Evolutionary conservation across 2,113 vertebrate species (phyloP), one percentile per base, ranked within the genome.

Genomic region (Oxygymnocypris stewartii): DNA sequence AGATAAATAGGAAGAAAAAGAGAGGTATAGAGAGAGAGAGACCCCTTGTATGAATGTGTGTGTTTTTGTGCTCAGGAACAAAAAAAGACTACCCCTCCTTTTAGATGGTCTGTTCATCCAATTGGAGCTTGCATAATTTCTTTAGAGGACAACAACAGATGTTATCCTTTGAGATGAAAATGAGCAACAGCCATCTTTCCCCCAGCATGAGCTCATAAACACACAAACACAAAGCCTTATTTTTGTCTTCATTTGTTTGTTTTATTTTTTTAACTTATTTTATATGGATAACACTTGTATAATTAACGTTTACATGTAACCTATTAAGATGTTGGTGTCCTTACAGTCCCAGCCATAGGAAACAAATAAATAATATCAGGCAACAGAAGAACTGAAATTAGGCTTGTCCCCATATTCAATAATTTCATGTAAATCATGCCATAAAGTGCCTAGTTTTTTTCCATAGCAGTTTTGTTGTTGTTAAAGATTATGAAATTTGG

Each of bases 91-190:
- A 61, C 63, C 86, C 44, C 35, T 84, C 79, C 82, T 90, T 89
- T 82, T 76, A 44, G 16, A 42, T 20, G 59, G 82, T 74, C 82
- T 76, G 9, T 6, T 59, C 90, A 89, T 91, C 89, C 92, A 89
- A 92, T 85, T 86, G 87, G 86, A 90, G 90, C 90, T 88, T 94
- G 92, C 91, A 93, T 93, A 91, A 93, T 93, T 91, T 93, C 90
- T 88, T 91, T 86, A 79, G 87, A 91, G 74, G 82, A 86, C 91
- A 71, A 6, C 88, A 92, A 92, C 93, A 94, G 93, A 91, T 93
- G 93, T 87, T 89, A 86, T 83, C 90, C 86, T 93, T 94, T 94
- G 90, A 93, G 88, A 93, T 94, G 91, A 91, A 94, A 94, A 94
- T 93, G 91, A 93, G 92, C 85, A 81, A 85, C 73, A 20, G 84